Conservation (phyloP, 2,797 vertebrate genomes). For the Synaphobranchus kaupii region DNA sequence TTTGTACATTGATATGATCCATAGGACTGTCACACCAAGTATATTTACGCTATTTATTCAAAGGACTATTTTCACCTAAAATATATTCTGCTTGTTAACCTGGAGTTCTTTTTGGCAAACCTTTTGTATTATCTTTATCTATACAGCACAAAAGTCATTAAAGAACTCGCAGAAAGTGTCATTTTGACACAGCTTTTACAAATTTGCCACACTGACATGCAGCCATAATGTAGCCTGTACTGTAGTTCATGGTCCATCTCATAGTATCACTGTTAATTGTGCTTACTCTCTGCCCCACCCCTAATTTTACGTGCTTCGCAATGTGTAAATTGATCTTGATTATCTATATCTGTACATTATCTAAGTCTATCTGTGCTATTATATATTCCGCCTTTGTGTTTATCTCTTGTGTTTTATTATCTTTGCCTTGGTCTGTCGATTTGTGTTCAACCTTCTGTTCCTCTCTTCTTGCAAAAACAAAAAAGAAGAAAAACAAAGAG, state of each 20-base stretch:
- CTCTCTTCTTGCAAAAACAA: slow-evolving; percentile 53
- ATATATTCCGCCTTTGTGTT: slow-evolving; percentile 65
- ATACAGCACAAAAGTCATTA: slow-evolving; percentile 4
- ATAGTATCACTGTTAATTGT: neutral
- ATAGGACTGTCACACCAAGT: neutral
- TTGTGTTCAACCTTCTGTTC: slow-evolving; percentile 61
- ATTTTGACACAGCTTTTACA: slow-evolving; percentile 38
- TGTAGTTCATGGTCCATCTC: neutral
- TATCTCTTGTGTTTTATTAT: slow-evolving; percentile 73
- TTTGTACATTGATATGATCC: neutral
- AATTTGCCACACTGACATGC: neutral
- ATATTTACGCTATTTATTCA: neutral
- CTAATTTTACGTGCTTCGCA: slow-evolving; percentile 58
- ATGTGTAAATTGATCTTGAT: slow-evolving; percentile 68
- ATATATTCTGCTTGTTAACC: neutral
- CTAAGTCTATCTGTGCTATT: slow-evolving; percentile 70
- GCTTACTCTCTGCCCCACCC: neutral
- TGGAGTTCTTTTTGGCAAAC: neutral
- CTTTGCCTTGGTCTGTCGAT: slow-evolving; percentile 70
- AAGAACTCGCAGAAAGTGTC: slow-evolving; percentile 6
- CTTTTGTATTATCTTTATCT: neutral
- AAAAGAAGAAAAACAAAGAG: slow-evolving; percentile 60
- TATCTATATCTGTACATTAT: slow-evolving; percentile 59
- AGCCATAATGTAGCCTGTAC: neutral
- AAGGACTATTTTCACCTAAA: neutral